Percentiles rank a stretch among this genome's conserved stretches.
phyloP scores from a whole-genome alignment of 2,797 vertebrate species.

The Lepus oiostolus region DNA sequence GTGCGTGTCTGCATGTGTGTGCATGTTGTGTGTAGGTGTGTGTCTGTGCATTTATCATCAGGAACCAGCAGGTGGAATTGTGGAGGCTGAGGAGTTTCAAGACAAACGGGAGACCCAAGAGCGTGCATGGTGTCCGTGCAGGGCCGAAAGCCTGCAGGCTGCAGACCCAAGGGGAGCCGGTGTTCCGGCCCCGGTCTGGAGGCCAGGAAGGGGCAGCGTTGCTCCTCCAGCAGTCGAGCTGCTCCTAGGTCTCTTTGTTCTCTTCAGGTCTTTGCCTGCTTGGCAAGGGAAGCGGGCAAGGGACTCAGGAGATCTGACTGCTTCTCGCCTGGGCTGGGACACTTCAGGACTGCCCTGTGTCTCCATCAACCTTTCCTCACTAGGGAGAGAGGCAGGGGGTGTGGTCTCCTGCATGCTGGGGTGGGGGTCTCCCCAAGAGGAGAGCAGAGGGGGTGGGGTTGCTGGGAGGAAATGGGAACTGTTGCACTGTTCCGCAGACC shows the following conservation, averaged over 20 bases:
- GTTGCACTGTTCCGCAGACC: not conserved
- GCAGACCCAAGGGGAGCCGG: not conserved
- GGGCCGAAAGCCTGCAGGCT: not conserved
- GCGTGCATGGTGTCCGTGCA: not conserved
- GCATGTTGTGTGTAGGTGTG: not conserved
- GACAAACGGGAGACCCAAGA: not conserved
- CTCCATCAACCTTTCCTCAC: fast-evolving
- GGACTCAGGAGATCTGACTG: not conserved
- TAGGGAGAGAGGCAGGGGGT: not conserved
- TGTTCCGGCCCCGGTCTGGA: not conserved
- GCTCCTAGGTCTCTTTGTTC: not conserved
- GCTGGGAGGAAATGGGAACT: not conserved
- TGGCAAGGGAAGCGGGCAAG: not conserved
- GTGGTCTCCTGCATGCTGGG: not conserved
- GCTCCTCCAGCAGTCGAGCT: not conserved
- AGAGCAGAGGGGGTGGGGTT: not conserved
- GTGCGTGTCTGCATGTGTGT: too few species aligned
- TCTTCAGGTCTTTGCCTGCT: not conserved
- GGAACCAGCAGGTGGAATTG: not conserved
- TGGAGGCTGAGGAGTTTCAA: not conserved
- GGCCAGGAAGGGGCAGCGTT: not conserved
- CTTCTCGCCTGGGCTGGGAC: not conserved
- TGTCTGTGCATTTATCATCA: not conserved
- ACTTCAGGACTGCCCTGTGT: not conserved
- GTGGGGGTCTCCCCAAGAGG: not conserved